These are phyloP conservation scores for Drosophila arizonae DNA, from an alignment of 1,140 invertebrate species.

Conservation along the genomic window DNA sequence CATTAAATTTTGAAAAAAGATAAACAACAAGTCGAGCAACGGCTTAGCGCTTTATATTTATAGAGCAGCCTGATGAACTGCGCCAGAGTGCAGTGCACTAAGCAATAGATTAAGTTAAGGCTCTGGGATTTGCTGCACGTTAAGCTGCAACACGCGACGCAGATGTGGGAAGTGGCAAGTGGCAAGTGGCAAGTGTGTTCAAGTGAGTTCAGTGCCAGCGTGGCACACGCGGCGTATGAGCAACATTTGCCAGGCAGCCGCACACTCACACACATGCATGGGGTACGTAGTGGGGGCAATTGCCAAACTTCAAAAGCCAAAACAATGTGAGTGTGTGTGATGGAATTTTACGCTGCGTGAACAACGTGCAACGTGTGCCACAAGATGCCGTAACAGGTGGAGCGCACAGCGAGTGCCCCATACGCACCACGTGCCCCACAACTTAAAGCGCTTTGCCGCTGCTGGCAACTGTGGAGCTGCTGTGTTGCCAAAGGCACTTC, in stretches of 20 bases:
- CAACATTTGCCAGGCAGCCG: slow-evolving; percentile 27
- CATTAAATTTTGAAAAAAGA: no score
- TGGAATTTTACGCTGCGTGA: slow-evolving; percentile 30
- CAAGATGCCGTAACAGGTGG: slow-evolving; percentile 20
- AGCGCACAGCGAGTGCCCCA: background rate
- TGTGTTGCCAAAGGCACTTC: slow-evolving; percentile 32
- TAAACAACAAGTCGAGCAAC: no score
- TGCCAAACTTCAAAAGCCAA: slow-evolving; percentile 29
- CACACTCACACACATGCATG: background rate
- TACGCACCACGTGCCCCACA: slow-evolving; percentile 52
- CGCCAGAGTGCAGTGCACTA: background rate
- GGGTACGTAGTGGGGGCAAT: background rate
- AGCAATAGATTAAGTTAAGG: background rate
- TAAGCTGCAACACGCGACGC: slow-evolving; percentile 29
- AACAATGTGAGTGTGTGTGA: slow-evolving; percentile 26
- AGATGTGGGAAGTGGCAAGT: slow-evolving; percentile 5
- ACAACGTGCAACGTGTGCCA: slow-evolving; percentile 28
- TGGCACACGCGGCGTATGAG: slow-evolving; percentile 30
- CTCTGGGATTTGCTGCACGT: background rate
- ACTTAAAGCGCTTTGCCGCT: slow-evolving; percentile 54
- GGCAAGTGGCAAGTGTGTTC: slow-evolving; percentile 14
- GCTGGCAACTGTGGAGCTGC: slow-evolving; percentile 11
- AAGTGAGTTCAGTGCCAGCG: slow-evolving; percentile 30
- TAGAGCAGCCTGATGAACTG: background rate
- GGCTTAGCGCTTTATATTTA: no score